These are phyloP conservation scores for Cepphus grylle DNA, from an alignment of 2,113 vertebrate species.

Conservation along the genomic window DNA sequence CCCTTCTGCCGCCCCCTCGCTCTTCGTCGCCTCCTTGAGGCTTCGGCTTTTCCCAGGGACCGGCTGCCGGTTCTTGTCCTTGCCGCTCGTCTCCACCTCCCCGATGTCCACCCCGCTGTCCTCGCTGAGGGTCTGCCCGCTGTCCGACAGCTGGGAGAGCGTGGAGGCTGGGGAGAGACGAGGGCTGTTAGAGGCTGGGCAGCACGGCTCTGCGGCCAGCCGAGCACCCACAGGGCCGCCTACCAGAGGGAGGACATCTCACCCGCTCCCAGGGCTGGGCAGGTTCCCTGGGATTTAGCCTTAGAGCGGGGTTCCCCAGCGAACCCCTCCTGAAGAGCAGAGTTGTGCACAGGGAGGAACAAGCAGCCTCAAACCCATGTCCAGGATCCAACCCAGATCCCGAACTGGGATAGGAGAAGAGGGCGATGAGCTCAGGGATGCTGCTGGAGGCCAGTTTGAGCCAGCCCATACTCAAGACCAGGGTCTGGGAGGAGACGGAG, in stretches of 20 bases:
- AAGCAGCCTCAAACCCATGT: not conserved
- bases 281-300: not conserved
- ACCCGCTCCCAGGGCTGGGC: not conserved
- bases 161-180: conserved; percentile 80
- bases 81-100: conserved; percentile 81
- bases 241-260: not conserved
- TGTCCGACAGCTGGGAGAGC: conserved; percentile 94
- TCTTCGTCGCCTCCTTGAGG: conserved; percentile 60
- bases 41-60: conserved; percentile 75
- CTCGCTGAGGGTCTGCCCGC: conserved; percentile 94
- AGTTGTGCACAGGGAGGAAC: not conserved
- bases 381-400: not conserved
- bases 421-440: not conserved
- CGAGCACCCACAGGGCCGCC: not conserved
- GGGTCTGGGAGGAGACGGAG: not conserved
- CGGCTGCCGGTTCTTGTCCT: conserved; percentile 77
- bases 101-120: conserved; percentile 97
- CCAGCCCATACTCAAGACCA: not conserved
- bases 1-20: conserved; percentile 69
- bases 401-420: too few relatives aligned
- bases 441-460: not conserved
- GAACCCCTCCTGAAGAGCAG: not conserved
- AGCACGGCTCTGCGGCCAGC: not conserved
- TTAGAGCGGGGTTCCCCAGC: fast-evolving
- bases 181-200: not conserved